Evolutionary conservation across 2,113 vertebrate species (phyloP).

Genomic region (Paratilapia polleni): DNA sequence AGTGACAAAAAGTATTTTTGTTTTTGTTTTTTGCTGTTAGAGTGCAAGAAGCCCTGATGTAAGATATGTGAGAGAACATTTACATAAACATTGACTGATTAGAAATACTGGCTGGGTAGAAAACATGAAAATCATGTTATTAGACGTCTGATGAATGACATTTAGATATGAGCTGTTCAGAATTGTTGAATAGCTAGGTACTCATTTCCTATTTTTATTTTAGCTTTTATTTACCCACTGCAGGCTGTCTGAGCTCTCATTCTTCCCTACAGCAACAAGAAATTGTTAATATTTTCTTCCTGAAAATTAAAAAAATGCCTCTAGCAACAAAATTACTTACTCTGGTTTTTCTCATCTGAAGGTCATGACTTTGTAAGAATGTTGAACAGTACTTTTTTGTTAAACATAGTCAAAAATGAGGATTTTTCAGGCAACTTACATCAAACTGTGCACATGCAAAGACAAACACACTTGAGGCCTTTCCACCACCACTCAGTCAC

Average conservation of each 20-base stretch:
- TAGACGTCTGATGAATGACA: background rate
- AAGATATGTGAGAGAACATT: background rate
- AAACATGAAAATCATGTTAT: background rate
- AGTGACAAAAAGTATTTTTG: no score
- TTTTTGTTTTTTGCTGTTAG: no score
- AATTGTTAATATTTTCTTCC: background rate
- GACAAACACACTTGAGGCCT: background rate
- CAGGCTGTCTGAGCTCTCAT: background rate
- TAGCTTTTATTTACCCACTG: no score
- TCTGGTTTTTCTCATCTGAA: background rate
- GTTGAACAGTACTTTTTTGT: background rate
- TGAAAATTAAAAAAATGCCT: background rate
- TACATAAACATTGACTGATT: background rate
- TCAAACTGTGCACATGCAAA: background rate
- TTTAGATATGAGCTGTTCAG: background rate
- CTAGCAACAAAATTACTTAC: background rate
- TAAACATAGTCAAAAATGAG: background rate
- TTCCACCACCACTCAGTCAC: constrained; percentile 20
- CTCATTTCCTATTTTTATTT: background rate
- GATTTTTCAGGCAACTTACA: background rate
- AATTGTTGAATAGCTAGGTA: background rate
- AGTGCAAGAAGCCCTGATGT: background rate
- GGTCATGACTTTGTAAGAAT: background rate
- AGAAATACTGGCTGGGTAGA: background rate
- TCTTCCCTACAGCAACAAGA: background rate